Evolutionary conservation across 1,140 invertebrate genomes (phyloP).

Genomic region (Pseudomyrmex gracilis): DNA sequence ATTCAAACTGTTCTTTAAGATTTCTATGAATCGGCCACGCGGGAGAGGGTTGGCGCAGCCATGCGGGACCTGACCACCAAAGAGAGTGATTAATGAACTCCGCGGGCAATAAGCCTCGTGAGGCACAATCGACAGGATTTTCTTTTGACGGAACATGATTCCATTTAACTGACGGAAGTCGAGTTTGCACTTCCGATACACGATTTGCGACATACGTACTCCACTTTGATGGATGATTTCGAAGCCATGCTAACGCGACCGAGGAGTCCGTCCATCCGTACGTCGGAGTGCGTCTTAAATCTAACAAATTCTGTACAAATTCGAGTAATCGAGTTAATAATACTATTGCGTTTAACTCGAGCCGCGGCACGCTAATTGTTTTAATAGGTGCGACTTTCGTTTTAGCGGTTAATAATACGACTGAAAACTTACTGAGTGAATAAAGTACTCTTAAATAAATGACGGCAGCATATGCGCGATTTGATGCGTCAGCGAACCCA

Average conservation of each 20-base stretch:
- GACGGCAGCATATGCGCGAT: neutral
- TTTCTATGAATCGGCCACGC: neutral
- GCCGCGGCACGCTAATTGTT: neutral
- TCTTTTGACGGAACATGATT: neutral
- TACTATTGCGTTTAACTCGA: neutral
- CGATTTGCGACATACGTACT: conserved; percentile 23
- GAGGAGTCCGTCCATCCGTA: conserved; percentile 27
- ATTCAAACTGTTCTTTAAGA: neutral
- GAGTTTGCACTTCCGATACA: neutral
- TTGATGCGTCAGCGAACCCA: neutral
- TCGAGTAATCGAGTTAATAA: conserved; percentile 8
- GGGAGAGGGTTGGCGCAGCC: neutral
- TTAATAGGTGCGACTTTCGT: conserved; percentile 18
- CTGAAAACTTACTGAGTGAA: neutral
- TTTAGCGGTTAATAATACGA: neutral
- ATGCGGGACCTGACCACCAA: conserved; percentile 11
- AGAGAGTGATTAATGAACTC: neutral
- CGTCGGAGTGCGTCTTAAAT: neutral
- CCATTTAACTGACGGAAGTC: neutral
- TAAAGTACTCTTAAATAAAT: neutral
- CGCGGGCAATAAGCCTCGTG: neutral
- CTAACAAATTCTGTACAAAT: neutral
- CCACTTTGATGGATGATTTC: neutral
- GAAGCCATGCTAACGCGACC: neutral
- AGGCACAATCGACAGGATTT: conserved; percentile 35